These are phyloP conservation scores for Acanthosepion lycidas DNA, from an alignment of 2,888 invertebrate species.

Conservation along the genomic window DNA sequence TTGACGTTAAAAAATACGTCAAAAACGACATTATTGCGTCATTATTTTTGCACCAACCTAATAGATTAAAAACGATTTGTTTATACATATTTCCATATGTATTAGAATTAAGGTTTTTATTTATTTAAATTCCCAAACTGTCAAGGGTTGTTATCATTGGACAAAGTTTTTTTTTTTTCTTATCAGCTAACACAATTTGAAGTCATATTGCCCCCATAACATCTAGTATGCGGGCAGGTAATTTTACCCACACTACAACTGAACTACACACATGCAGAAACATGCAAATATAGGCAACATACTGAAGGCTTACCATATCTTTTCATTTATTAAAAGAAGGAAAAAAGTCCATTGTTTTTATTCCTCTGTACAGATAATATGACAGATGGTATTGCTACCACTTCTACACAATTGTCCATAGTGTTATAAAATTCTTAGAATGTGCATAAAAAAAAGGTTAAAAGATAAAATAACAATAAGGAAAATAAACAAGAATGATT, in stretches of 20 bases:
- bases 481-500: slow-evolving; percentile 33
- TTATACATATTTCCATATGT: no score
- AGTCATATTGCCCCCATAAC: background rate
- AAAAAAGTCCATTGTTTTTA: slow-evolving; percentile 33
- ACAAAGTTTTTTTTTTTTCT: no score
- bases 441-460: background rate
- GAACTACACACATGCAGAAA: background rate
- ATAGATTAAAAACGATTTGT: no score
- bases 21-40: no score
- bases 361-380: slow-evolving; percentile 9
- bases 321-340: slow-evolving; percentile 14
- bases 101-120: no score
- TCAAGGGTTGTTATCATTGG: no score
- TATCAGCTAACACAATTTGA: no score
- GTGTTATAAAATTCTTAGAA: slow-evolving; percentile 33
- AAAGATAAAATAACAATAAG: background rate
- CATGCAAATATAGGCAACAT: background rate
- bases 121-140: no score
- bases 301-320: background rate
- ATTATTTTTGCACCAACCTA: no score
- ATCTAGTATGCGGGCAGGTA: background rate
- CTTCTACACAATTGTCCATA: slow-evolving; percentile 21
- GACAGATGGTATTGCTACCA: background rate
- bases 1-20: no score
- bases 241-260: background rate